Evolutionary conservation across 1,140 invertebrate species (phyloP).

Genomic region (Psix sp.): DNA sequence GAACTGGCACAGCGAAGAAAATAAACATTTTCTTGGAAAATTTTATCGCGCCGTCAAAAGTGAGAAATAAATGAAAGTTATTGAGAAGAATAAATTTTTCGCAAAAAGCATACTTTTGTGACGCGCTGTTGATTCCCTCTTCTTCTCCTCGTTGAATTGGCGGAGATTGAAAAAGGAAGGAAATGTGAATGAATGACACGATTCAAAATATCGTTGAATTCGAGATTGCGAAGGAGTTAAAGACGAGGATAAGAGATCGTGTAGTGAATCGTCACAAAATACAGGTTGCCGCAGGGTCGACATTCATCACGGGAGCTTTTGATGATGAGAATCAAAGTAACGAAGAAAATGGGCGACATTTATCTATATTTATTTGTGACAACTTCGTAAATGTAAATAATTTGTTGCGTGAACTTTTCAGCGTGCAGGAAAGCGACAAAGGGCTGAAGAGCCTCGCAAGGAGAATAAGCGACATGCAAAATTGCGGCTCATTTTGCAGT

Average conservation of each 20-base stretch:
- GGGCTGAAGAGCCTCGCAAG: too few relatives aligned
- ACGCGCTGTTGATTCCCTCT: too few relatives aligned
- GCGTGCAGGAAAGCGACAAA: too few relatives aligned
- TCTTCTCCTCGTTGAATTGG: constrained; percentile 2
- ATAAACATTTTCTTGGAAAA: too few relatives aligned
- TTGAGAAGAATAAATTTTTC: too few relatives aligned
- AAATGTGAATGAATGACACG: constrained; percentile 27
- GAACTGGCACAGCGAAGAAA: too few relatives aligned
- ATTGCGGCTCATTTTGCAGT: too few relatives aligned
- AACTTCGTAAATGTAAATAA: not conserved
- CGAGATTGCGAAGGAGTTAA: constrained; percentile 14
- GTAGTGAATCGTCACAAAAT: constrained; percentile 39
- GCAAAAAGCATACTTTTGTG: too few relatives aligned
- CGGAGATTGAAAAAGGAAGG: constrained; percentile 8
- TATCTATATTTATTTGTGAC: constrained; percentile 35
- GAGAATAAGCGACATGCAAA: not conserved
- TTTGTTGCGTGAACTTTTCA: not conserved
- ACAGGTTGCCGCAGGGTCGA: constrained; percentile 29
- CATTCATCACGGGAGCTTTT: constrained; percentile 44
- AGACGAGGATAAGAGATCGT: constrained; percentile 34
- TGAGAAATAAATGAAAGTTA: too few relatives aligned
- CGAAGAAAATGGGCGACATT: constrained; percentile 39
- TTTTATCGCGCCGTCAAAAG: too few relatives aligned
- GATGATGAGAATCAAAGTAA: constrained; percentile 52
- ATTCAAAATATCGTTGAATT: constrained; percentile 37